Base-by-base conservation (phyloP, 2,113 vertebrate genomes). In the Myxocyprinus asiaticus region DNA sequence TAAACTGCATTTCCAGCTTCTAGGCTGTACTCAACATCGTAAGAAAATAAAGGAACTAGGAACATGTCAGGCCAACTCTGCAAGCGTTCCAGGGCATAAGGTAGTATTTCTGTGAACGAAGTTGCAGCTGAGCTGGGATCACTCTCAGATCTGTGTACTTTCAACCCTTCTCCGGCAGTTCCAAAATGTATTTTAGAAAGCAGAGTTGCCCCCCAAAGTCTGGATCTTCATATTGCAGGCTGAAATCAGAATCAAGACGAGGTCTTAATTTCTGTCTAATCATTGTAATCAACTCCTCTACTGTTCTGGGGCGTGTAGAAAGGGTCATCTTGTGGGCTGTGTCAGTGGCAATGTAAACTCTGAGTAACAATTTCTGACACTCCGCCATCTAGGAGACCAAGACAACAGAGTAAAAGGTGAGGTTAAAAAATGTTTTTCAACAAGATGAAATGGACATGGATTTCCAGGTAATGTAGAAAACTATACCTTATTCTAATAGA, bases 101-200 rank as follows among this genome's bases (percentile, higher is more conserved):
- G 68, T 15, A 70, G 68, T 42, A 53, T 11, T 70, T 70, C 68
- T 22, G 17, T 33, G 50, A 53, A 48, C 33, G 50, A 70, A 8
- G 67, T 69, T 33, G 48, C 51, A 56, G 51, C 22, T 71, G 51
- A 71, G 68, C 68, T 71, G 14, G 50, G 10, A 71, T 69, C 51
- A 56, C 15, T 71, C 51, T 71, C 68, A 14, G 15, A 56, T 56
- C 11, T 71, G 17, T 56, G 6, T 42, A 71, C 7, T 45, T 45
- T 51, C n/a, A 51, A 17, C 15, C 1, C 9, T 50, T 68, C 15
- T 68, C n/a, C 17, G 67, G 47, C 11, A 72, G 53, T 58, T 58
- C 53, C 59, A 55, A 14, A 56, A 72, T 72, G 53, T 72, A 53
- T 44, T 53, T 17, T 6, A 58, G 53, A 56, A 72, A 42, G 6